Percentiles rank a stretch among this genome's conserved stretches.
Evolutionary conservation across 64 coral and sea anemone genomes (phyloP).

Genomic region (Stichodactyla helianthus): DNA sequence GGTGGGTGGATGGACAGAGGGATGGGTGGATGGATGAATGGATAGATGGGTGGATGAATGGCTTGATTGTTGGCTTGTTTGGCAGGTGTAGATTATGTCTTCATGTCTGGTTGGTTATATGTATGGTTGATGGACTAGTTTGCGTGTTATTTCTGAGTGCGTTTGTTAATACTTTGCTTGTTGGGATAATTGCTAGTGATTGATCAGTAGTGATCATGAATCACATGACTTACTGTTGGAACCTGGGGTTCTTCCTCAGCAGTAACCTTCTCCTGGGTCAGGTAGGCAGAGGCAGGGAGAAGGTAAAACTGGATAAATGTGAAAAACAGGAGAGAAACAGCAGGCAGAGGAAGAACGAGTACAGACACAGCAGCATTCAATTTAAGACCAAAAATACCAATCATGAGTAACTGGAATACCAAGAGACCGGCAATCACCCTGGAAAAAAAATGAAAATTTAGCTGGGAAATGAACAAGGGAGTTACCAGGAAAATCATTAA

Average conservation of each 20-base stretch:
- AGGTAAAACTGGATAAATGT: slow-evolving; percentile 27
- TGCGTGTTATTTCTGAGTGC: neutral
- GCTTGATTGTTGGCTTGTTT: no score
- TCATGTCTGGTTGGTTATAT: no score
- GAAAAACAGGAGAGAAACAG: slow-evolving; percentile 60
- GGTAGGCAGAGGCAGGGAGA: neutral
- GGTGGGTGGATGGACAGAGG: no score
- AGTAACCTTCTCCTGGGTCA: slow-evolving; percentile 10
- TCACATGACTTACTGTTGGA: neutral
- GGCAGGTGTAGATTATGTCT: no score
- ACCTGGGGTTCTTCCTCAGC: neutral
- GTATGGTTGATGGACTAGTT: no score
- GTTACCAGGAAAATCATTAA: no score
- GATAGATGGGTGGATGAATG: no score
- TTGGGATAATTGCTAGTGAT: neutral
- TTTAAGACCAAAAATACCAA: slow-evolving; percentile 63
- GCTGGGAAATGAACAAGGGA: neutral
- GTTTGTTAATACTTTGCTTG: neutral
- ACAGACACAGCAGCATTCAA: slow-evolving; percentile 7
- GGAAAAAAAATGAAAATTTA: neutral
- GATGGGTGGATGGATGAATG: no score
- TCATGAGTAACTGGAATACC: slow-evolving; percentile 69
- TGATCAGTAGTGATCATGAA: neutral
- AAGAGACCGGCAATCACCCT: slow-evolving; percentile 62
- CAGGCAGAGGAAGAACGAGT: slow-evolving; percentile 41